Conservation (phyloP, 2,797 vertebrate species). For the Cheirogaleus major region DNA sequence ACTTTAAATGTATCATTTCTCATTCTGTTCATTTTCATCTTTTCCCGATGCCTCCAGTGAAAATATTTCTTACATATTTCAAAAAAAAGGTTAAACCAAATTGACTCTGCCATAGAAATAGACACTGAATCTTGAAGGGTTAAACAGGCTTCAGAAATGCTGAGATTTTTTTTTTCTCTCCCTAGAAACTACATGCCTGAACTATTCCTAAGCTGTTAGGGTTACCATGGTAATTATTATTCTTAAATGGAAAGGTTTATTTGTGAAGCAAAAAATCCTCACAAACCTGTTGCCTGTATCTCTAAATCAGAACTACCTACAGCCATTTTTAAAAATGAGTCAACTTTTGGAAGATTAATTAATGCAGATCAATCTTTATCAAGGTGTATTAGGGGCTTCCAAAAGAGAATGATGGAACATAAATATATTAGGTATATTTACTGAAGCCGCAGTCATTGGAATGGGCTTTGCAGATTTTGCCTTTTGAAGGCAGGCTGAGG, state of each 20-base stretch:
- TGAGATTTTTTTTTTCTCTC: background rate
- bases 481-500: background rate
- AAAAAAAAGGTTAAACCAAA: conserved; percentile 50
- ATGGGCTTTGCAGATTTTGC: background rate
- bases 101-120: background rate
- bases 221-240: conserved; percentile 77
- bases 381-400: background rate
- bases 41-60: background rate
- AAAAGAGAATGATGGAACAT: background rate
- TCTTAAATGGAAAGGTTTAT: conserved; percentile 70
- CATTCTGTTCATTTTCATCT: conserved; percentile 31
- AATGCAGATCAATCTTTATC: background rate
- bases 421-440: background rate
- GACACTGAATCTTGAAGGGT: conserved; percentile 40
- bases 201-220: conserved; percentile 44
- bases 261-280: conserved; percentile 66
- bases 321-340: conserved; percentile 32
- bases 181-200: conserved; percentile 65
- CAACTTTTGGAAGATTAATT: background rate
- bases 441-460: background rate
- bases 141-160: conserved; percentile 63
- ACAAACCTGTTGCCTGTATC: conserved; percentile 43
- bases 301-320: background rate
- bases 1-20: conserved; percentile 31
- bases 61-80: conserved; percentile 38